Base-by-base conservation (phyloP, 2,797 vertebrate species). In the Neostethus bicornis region DNA sequence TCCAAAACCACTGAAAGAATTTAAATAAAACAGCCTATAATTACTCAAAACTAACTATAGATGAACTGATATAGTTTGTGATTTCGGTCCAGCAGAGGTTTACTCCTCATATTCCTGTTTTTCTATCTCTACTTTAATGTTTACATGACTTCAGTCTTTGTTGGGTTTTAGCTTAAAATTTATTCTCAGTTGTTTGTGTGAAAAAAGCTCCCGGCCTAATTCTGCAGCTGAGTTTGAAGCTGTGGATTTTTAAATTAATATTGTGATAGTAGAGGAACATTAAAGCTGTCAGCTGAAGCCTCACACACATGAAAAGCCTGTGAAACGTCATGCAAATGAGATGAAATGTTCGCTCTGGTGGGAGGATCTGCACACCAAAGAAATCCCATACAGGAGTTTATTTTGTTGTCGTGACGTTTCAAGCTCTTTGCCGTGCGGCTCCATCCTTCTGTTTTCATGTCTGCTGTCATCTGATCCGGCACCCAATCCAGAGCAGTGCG, bases 301-400 rank as follows among this genome's bases (percentile, higher is more conserved):
- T 49, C 4, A 61, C 70, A 60, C 20, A 14, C 21, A 26, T 32
- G 25, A 61, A 56, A 75, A 63, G 11, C 53, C 37, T 64, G 39
- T 12, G 58, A 24, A 25, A 61, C 59, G 49, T 16, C 2, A 23
- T 48, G 46, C 1, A 20, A 59, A 53, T 44, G 34, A 58, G 41
- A 66, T 73, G 21, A 65, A 20, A 51, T 73, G 66, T 60, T 49
- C 29, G 67, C 46, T 61, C 44, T 65, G 47, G 48, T 74, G 73
- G 69, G 48, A 51, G 64, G 14, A 58, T 60, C 67, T 17, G 7
- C 13, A 38, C 35, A 38, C 35, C 35, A 38, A 38, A 38, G 35
- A 38, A 35, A 32, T 34, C 32, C 14, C 32, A 34, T 34, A 14
- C 14, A 34, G 32, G 14, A 14, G n/a, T 14, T 34, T 34, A 34